A percentile compares a stretch with the other conserved stretches of the same genome.
phyloP scores from a whole-genome alignment of 2,797 vertebrate genomes.

The Xerus rutilus region DNA sequence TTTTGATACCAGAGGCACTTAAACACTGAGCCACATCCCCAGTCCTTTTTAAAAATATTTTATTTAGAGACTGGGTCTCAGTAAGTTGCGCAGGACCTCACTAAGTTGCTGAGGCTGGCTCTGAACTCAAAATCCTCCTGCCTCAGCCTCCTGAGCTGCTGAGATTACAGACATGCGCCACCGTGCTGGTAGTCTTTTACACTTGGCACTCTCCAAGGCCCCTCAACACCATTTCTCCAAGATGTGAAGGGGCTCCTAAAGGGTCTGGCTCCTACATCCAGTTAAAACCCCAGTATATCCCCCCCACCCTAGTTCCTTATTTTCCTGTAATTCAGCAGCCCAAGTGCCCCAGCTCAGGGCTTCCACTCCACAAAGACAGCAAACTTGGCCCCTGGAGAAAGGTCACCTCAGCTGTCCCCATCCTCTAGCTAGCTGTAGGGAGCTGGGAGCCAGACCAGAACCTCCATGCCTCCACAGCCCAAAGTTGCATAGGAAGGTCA shows the following conservation, averaged over 20 bases:
- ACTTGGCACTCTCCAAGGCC: neutral
- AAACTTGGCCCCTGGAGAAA: slow-evolving; percentile 20
- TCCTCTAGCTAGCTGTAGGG: neutral
- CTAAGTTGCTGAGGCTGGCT: too few species aligned
- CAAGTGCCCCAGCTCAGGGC: neutral
- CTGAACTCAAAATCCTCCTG: too few species aligned
- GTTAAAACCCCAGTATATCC: neutral
- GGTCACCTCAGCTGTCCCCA: neutral
- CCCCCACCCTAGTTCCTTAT: neutral
- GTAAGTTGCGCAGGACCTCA: too few species aligned
- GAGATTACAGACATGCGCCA: too few species aligned
- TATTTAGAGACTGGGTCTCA: too few species aligned
- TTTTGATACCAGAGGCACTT: too few species aligned
- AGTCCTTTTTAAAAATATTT: too few species aligned
- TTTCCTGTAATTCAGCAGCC: neutral
- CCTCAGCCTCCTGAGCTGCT: too few species aligned
- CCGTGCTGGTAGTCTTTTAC: neutral
- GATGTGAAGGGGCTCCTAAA: neutral
- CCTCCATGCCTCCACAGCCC: slow-evolving; percentile 49
- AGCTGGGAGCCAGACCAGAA: slow-evolving; percentile 6
- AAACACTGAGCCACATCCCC: too few species aligned
- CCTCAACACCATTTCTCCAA: neutral
- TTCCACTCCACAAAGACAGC: neutral
- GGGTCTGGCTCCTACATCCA: neutral
- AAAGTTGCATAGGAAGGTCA: slow-evolving; percentile 12